Percentiles rank a stretch among this genome's conserved stretches.
Conservation (phyloP, 2,113 vertebrate genomes). For the Rhineura floridana region DNA sequence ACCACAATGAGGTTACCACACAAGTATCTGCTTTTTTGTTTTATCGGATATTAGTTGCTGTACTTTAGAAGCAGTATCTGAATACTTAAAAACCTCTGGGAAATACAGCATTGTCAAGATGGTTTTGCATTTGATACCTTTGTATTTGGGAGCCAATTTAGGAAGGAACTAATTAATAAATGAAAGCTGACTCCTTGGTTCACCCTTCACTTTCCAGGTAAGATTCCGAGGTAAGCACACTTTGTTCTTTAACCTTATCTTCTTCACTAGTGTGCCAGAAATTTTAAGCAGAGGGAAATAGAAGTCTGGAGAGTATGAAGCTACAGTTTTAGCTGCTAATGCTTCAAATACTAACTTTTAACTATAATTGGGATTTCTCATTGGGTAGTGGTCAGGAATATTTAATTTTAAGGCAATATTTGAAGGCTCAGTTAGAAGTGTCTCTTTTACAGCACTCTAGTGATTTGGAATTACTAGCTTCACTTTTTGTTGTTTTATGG, state of each 20-base stretch:
- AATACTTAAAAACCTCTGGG: not conserved
- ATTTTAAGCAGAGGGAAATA: constrained; percentile 2
- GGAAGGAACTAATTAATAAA: not conserved
- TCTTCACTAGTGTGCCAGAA: not conserved
- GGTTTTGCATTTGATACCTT: not conserved
- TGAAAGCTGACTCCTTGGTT: not conserved
- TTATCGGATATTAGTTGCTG: not conserved
- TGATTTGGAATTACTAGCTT: not conserved
- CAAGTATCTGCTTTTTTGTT: constrained; percentile 12
- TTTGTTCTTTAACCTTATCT: not conserved
- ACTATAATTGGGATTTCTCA: constrained; percentile 8
- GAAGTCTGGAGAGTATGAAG: not conserved
- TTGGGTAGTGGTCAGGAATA: not conserved
- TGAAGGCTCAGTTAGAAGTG: not conserved
- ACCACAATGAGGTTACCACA: constrained; percentile 13
- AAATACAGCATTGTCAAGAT: constrained; percentile 17
- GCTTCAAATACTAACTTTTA: constrained; percentile 10
- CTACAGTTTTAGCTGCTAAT: not conserved
- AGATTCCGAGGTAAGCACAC: not conserved
- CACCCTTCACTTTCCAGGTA: not conserved
- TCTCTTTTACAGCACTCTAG: not conserved
- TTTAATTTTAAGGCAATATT: not conserved
- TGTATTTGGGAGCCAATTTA: constrained; percentile 25
- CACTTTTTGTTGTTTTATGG: not conserved
- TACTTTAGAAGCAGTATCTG: not conserved